Percentiles rank a stretch among this genome's conserved stretches.
phyloP scores from a whole-genome alignment of 2,113 vertebrate genomes.

The Diadophis punctatus region DNA sequence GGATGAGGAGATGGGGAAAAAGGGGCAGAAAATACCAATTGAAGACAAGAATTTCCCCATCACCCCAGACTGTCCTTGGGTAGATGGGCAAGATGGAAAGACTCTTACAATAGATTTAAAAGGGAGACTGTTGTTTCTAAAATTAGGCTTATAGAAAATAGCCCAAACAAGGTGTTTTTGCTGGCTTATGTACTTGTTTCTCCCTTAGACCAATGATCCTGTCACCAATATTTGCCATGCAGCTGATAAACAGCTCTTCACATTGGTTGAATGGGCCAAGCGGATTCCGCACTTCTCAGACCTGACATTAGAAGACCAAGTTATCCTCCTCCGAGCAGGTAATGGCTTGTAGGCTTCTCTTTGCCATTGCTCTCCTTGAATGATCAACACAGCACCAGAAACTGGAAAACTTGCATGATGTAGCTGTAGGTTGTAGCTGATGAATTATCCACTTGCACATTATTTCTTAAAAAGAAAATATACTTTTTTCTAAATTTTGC shows the following conservation, averaged over 20 bases:
- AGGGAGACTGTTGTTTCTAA: background rate
- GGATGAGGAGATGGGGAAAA: background rate
- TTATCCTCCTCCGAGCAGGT: slow-evolving; percentile 94
- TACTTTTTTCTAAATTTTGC: background rate
- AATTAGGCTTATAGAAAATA: background rate
- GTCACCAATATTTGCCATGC: slow-evolving; percentile 97
- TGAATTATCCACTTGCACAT: background rate
- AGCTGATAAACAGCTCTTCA: slow-evolving; percentile 95
- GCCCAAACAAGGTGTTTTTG: background rate
- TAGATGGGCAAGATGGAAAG: background rate
- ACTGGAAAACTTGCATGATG: background rate
- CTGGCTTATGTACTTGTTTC: accelerated
- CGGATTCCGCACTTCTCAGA: slow-evolving; percentile 93
- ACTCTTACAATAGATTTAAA: background rate
- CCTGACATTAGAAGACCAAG: slow-evolving; percentile 89
- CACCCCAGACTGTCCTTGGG: background rate
- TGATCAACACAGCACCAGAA: background rate
- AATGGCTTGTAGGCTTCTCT: background rate
- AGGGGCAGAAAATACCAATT: background rate
- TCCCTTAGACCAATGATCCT: slow-evolving; percentile 84
- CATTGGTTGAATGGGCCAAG: slow-evolving; percentile 94
- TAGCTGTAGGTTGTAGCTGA: background rate
- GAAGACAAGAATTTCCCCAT: background rate
- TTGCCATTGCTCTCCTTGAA: background rate
- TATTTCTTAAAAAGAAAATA: background rate